Conservation (phyloP, 2,797 vertebrate species). For the Enteromius anoplus region DNA sequence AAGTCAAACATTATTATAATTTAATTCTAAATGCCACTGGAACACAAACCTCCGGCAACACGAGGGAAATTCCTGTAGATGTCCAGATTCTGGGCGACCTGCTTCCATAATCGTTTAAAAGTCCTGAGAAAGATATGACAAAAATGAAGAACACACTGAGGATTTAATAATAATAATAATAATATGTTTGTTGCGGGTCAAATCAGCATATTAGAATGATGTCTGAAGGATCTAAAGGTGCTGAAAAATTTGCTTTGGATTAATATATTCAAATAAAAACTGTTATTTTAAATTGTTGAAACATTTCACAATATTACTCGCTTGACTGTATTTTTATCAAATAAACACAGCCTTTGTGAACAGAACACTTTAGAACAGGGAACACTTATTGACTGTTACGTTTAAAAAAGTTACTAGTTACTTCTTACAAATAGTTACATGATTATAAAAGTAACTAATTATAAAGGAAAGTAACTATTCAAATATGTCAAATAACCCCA, state of each 20-base stretch:
- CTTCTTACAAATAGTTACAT: no score
- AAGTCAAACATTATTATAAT: background rate
- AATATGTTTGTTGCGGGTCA: background rate
- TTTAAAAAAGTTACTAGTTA: no score
- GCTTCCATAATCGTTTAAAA: slow-evolving; percentile 93
- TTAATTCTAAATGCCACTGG: background rate
- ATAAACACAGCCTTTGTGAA: background rate
- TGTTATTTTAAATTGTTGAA: background rate
- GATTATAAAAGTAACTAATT: no score
- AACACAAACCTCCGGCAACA: slow-evolving; percentile 86
- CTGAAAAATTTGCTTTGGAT: background rate
- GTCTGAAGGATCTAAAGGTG: background rate
- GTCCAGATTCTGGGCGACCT: slow-evolving; percentile 91
- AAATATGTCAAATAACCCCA: no score
- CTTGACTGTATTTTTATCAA: background rate
- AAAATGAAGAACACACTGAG: background rate
- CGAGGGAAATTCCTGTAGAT: slow-evolving; percentile 88
- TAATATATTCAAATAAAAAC: background rate
- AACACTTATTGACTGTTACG: no score
- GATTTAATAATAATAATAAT: no score
- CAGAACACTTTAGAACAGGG: no score
- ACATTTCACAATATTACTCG: background rate
- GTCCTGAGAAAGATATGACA: slow-evolving; percentile 76
- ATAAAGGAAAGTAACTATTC: no score
- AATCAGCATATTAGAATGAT: background rate